Evolutionary conservation across 1,140 invertebrate genomes (phyloP), one percentile per base, ranked within the genome.

Genomic region (Mya arenaria): DNA sequence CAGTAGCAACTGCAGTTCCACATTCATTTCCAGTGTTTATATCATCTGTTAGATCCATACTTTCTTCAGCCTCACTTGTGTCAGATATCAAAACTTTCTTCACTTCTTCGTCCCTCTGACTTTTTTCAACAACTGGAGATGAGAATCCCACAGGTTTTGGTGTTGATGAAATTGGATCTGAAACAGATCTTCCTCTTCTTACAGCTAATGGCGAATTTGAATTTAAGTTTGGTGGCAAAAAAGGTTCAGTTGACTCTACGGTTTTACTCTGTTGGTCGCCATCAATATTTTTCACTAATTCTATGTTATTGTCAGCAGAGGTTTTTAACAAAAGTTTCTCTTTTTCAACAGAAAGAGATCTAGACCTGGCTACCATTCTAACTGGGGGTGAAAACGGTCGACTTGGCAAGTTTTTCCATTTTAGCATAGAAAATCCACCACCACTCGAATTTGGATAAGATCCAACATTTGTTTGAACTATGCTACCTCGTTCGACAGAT

Each of bases 151-250:
- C 36, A 58, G 77, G 77, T 28, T 80, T 58, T 19, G 77, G 77
- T 36, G 63, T 55, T 28, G 48, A 13, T 34, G 52, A 23, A 0
- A 80, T 6, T 1, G 77, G 77, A 71, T 80, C 77, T 19, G 77
- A 80, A 28, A 80, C 77, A n/a, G 77, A 69, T 62, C 77, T 69
- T 17, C 37, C 73, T 48, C 73, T 62, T 32, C 73, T n/a, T 48
- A 52, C 17, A 48, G 17, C 17, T 5, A 44, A n/a, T 55, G 30
- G 58, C 34, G 72, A 32, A 44, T 39, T 36, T 39, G 4, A 6
- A n/a, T 1, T 8, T n/a, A 3, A 48, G 19, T 52, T 34, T 17
- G 41, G 4, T 52, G 48, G 41, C 8, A 58, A 10, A 56, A 36
- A 56, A n/a, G 32, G 30, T 58, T 34, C 30, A 36, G 10, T 6